These are phyloP conservation scores for Uromys caudimaculatus DNA, from an alignment of 2,797 vertebrate genomes.

Conservation along the genomic window DNA sequence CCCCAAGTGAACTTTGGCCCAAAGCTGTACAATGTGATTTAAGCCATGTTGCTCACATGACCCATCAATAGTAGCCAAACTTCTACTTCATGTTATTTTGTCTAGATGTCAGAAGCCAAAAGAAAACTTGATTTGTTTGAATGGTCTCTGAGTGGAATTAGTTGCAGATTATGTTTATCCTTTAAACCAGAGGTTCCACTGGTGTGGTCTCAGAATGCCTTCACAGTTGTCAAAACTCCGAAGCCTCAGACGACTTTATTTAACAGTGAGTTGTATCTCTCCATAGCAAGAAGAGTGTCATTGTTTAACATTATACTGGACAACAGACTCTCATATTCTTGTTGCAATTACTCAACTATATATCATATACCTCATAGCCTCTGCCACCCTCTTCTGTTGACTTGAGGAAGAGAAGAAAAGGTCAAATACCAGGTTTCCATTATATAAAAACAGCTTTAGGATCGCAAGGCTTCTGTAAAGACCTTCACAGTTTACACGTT, in stretches of 20 bases:
- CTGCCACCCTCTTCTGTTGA: not conserved
- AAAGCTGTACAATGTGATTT: slow-evolving; percentile 6
- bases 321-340: not conserved
- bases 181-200: not conserved
- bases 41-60: not conserved
- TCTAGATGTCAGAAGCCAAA: slow-evolving; percentile 6
- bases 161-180: slow-evolving; percentile 38
- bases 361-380: not conserved
- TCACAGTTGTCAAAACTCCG: not conserved
- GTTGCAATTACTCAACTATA: not conserved
- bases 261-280: not conserved
- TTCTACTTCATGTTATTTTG: slow-evolving; percentile 12
- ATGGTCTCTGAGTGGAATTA: slow-evolving; percentile 22
- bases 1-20: not conserved
- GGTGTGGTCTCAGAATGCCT: not conserved
- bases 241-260: not conserved
- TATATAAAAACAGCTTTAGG: slow-evolving; percentile 49
- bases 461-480: slow-evolving; percentile 15
- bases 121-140: not conserved
- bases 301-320: slow-evolving; percentile 12
- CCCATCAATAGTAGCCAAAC: not conserved
- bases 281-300: not conserved
- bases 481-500: not conserved
- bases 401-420: not conserved
- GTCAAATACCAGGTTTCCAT: slow-evolving; percentile 35